Base-by-base conservation (phyloP, 2,888 invertebrate species). In the Pteria penguin region DNA sequence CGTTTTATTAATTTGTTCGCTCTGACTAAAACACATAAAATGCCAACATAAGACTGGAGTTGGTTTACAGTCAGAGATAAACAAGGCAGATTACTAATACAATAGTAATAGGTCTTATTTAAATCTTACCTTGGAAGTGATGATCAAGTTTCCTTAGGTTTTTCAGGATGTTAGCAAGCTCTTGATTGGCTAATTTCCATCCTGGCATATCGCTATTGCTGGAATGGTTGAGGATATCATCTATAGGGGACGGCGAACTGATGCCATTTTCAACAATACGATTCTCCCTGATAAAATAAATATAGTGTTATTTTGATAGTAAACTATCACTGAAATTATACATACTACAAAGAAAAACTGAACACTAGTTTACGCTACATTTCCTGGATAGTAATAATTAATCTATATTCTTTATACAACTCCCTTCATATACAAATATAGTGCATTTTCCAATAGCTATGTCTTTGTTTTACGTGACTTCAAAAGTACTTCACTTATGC, bases 71-170 rank as follows among this genome's bases (percentile, higher is more conserved):
- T n/a, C n/a, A n/a, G n/a, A n/a, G n/a, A n/a, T n/a, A n/a, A n/a
- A n/a, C n/a, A n/a, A n/a, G n/a, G n/a, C n/a, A n/a, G n/a, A n/a
- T n/a, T n/a, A n/a, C n/a, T n/a, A n/a, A n/a, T n/a, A n/a, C n/a
- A n/a, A n/a, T n/a, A n/a, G n/a, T n/a, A n/a, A n/a, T n/a, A n/a
- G n/a, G n/a, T n/a, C n/a, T n/a, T n/a, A n/a, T n/a, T n/a, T n/a
- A n/a, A n/a, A n/a, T 27, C 81, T 61, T 88, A 94, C 94, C 92
- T 88, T 93, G 92, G 71, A 93, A 89, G 78, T 93, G 93, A 84
- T 93, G 93, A 84, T 94, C 93, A 32, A 94, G 89, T 83, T 92
- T 92, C 79, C 93, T 93, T 57, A 94, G 89, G 86, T 94, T 93
- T 81, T 93, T 93, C 45, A 94, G 88, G 60, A 93, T 93, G 8